Conservation (phyloP, 2,888 invertebrate genomes). For the Dryobota labecula region DNA sequence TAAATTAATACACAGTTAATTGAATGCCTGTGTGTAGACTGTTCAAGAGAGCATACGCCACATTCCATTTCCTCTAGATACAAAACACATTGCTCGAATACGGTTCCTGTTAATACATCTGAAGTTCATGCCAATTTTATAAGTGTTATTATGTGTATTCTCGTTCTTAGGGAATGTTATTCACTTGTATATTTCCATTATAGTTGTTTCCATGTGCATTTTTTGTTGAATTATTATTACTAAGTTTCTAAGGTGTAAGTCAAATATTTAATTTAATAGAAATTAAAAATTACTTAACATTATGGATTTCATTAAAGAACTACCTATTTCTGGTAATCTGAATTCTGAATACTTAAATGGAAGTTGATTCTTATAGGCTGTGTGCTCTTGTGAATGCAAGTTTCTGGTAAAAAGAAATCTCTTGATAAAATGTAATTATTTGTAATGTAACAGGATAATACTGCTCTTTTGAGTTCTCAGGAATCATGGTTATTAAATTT, state of each 20-base stretch:
- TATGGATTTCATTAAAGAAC: not conserved
- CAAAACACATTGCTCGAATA: constrained; percentile 36
- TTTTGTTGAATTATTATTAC: not conserved
- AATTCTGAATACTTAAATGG: too few relatives aligned
- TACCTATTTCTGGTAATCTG: not conserved
- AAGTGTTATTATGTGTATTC: constrained; percentile 30
- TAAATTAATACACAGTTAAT: not conserved
- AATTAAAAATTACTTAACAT: not conserved
- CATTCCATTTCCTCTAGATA: constrained; percentile 29
- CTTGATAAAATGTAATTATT: constrained; percentile 18
- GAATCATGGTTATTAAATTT: constrained; percentile 40
- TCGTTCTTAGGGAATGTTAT: constrained; percentile 11
- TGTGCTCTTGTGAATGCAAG: too few relatives aligned
- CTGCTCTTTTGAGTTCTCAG: constrained; percentile 10
- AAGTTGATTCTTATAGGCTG: not conserved
- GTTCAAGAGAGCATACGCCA: constrained; percentile 6
- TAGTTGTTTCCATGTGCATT: constrained; percentile 1
- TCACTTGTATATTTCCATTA: constrained; percentile 18
- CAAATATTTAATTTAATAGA: not conserved
- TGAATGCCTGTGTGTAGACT: constrained; percentile 13
- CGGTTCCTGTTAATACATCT: constrained; percentile 24
- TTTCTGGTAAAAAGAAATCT: not conserved
- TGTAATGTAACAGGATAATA: constrained; percentile 3
- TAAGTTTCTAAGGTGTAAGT: not conserved
- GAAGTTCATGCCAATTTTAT: constrained; percentile 48